phyloP scores from a whole-genome alignment of 2,113 vertebrate species.

The Sminthopsis crassicaudata region DNA sequence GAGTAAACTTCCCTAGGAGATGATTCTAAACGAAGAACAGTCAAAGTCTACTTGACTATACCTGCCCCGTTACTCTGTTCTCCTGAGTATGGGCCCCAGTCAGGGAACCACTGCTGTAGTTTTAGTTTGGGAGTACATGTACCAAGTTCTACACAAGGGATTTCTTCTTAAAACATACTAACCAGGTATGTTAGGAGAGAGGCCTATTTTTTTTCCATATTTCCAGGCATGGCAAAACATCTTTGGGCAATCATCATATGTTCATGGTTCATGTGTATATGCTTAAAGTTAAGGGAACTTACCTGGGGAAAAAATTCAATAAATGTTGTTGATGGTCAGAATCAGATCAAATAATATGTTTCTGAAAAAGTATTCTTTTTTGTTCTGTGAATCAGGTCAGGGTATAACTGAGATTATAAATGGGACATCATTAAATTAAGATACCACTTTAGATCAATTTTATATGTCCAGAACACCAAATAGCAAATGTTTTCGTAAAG shows the following conservation, averaged over 20 bases:
- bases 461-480: not conserved
- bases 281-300: not conserved
- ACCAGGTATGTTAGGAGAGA: not conserved
- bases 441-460: not conserved
- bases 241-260: not conserved
- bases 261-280: not conserved
- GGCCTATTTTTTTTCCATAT: not conserved
- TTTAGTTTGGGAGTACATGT: not conserved
- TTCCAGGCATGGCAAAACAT: not conserved
- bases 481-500: not conserved
- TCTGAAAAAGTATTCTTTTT: not conserved
- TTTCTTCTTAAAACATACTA: not conserved
- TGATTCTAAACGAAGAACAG: not conserved
- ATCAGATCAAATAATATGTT: not conserved
- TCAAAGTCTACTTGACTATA: not conserved
- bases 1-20: not conserved
- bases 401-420: not conserved
- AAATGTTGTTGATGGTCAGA: not conserved
- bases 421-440: not conserved
- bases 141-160: not conserved
- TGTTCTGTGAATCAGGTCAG: not conserved
- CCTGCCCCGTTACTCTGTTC: not conserved
- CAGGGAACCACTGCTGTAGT: not conserved
- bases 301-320: not conserved
- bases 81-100: not conserved